Conservation (phyloP, 1,140 invertebrate species). For the Brachystomella parvula region DNA sequence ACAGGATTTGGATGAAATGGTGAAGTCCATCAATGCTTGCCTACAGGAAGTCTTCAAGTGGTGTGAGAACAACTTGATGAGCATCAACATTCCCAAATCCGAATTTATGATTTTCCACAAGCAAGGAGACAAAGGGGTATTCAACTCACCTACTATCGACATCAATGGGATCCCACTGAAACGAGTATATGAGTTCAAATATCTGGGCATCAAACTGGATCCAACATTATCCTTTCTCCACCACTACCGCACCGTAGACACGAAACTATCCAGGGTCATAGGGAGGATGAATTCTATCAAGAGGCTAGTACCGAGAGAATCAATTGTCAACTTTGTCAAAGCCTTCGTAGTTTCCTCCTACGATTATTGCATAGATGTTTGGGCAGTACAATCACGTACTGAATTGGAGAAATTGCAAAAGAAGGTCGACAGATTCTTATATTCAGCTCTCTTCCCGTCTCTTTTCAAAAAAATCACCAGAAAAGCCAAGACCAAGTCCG, state of each 20-base stretch:
- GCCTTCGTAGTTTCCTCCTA: neutral
- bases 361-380: neutral
- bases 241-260: neutral
- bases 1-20: neutral
- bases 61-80: constrained; percentile 1
- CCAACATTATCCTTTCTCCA: neutral
- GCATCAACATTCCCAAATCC: constrained; percentile 11
- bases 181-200: neutral
- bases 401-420: neutral
- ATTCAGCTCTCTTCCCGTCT: neutral
- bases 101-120: constrained; percentile 18
- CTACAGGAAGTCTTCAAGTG: neutral
- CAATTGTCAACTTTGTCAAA: neutral
- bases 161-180: neutral
- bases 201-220: neutral
- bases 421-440: neutral
- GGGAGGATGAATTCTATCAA: neutral
- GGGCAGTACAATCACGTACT: neutral
- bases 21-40: neutral
- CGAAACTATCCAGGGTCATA: neutral
- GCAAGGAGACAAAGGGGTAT: neutral
- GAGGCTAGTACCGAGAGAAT: neutral
- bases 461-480: neutral
- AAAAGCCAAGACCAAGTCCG: neutral
- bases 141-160: neutral